A percentile compares a stretch with the other conserved stretches of the same genome.
Conservation (phyloP, 2,888 invertebrate species). For the Pherbina coryleti region DNA sequence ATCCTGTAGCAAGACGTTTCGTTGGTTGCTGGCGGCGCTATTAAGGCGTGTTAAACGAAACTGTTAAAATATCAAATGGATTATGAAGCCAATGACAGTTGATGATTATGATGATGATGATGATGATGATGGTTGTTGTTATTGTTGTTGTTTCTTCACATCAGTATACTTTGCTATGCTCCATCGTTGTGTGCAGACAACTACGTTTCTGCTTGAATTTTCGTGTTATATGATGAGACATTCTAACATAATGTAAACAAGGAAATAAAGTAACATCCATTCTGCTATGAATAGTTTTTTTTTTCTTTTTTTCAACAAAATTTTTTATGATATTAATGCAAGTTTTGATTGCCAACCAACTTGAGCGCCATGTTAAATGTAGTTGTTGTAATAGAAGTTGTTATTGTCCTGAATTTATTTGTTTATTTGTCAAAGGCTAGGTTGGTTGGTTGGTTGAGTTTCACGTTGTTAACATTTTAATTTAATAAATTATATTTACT, state of each 20-base stretch:
- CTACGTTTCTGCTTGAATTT: too few species aligned
- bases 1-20: background rate
- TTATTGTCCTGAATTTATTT: slow-evolving; percentile 43
- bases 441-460: slow-evolving; percentile 35
- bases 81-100: slow-evolving; percentile 26
- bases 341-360: background rate
- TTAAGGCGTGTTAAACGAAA: background rate
- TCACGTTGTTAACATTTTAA: slow-evolving; percentile 56
- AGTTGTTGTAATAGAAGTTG: background rate
- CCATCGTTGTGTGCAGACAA: background rate
- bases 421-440: slow-evolving; percentile 43
- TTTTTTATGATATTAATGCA: background rate
- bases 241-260: too few species aligned
- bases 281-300: background rate
- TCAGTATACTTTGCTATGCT: background rate
- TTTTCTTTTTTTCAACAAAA: background rate
- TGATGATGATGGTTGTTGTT: slow-evolving; percentile 1
- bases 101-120: too few species aligned
- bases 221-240: too few species aligned
- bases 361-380: background rate
- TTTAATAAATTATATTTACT: slow-evolving; percentile 65
- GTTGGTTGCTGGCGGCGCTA: background rate
- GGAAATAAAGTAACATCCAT: background rate
- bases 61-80: slow-evolving; percentile 29
- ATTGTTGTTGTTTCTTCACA: slow-evolving; percentile 9